phyloP scores from a whole-genome alignment of 2,113 vertebrate species.

The Sclerurus mexicanus region DNA sequence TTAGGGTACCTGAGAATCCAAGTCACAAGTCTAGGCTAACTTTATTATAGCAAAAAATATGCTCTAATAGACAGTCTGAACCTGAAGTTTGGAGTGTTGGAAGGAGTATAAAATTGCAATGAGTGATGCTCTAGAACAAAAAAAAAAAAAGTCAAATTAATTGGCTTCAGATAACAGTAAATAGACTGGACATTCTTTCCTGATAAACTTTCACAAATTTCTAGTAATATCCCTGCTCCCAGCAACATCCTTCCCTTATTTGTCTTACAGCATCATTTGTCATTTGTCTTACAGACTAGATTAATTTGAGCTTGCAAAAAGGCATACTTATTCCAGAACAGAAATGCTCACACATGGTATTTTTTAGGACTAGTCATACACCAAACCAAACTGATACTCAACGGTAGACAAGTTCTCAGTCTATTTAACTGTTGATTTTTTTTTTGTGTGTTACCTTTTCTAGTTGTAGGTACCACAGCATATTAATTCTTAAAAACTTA shows the following conservation, averaged over 20 bases:
- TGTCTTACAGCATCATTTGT: background rate
- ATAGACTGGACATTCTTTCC: background rate
- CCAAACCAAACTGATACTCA: background rate
- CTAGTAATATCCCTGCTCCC: background rate
- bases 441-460: background rate
- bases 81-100: background rate
- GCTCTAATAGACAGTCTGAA: background rate
- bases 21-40: background rate
- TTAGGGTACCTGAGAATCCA: background rate
- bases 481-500: background rate
- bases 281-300: background rate
- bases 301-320: background rate
- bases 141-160: background rate
- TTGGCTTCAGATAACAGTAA: background rate
- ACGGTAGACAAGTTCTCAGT: background rate
- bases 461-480: background rate
- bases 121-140: background rate
- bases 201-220: background rate
- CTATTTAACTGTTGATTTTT: background rate
- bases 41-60: background rate
- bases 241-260: background rate
- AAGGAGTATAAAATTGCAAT: background rate
- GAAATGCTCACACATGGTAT: background rate
- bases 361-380: background rate
- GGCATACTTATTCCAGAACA: fast-evolving